phyloP scores from a whole-genome alignment of 2,113 vertebrate genomes.

The Stegostoma tigrinum region DNA sequence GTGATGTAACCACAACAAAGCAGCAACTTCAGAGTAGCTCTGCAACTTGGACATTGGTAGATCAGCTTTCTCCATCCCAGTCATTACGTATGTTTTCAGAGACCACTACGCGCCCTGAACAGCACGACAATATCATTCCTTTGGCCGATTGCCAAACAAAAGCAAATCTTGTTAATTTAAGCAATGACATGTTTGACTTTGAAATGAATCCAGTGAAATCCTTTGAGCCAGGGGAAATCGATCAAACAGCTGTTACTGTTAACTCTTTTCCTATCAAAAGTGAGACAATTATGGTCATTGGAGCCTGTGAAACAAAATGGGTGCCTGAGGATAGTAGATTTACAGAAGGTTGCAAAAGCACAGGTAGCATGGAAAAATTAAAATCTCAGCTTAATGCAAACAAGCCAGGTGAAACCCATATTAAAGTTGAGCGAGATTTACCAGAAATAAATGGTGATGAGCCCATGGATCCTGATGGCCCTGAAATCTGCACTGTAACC shows the following conservation, averaged over 20 bases:
- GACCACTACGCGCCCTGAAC: neutral
- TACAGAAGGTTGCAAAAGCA: neutral
- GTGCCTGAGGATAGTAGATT: neutral
- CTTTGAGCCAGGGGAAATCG: neutral
- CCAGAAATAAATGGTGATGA: neutral
- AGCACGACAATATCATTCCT: neutral
- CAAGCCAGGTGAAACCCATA: neutral
- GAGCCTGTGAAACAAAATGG: neutral
- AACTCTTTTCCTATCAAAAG: neutral
- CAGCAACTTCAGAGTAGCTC: too few species aligned
- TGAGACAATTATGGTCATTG: neutral
- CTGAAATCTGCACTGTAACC: slow-evolving; percentile 15
- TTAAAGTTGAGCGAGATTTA: neutral
- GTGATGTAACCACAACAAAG: neutral
- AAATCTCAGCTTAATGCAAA: neutral
- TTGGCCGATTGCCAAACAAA: neutral
- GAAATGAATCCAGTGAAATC: neutral
- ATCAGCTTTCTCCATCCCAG: neutral
- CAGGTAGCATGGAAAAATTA: neutral
- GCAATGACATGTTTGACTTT: neutral
- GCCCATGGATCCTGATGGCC: neutral
- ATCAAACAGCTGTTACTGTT: neutral
- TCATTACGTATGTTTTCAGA: neutral
- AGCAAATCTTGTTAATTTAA: neutral
- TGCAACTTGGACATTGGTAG: neutral